A percentile compares a stretch with the other conserved stretches of the same genome.
Conservation (phyloP, 1,140 invertebrate genomes). For the Papilio helenus region DNA sequence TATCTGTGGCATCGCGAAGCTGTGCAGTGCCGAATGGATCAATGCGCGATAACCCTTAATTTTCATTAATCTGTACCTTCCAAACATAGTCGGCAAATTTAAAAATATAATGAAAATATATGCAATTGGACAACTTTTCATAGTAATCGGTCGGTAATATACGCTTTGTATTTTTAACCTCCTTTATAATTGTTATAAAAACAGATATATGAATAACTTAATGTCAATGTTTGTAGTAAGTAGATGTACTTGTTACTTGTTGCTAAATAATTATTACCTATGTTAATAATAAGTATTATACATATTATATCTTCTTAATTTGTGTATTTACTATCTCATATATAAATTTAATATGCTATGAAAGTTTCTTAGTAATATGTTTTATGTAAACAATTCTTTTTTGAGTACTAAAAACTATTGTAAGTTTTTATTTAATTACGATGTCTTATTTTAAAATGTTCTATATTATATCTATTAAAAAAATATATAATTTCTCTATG, state of each 20-base stretch:
- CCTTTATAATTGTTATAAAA: background rate
- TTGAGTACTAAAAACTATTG: background rate
- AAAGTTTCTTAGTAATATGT: background rate
- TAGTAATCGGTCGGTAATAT: no score
- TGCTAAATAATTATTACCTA: conserved; percentile 29
- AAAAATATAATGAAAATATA: no score
- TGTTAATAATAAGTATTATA: conserved; percentile 28
- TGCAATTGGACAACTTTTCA: no score
- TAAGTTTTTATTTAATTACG: background rate
- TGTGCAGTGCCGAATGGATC: no score
- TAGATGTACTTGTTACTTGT: conserved; percentile 13
- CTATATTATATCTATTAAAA: background rate
- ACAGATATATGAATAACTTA: background rate
- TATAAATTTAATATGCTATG: background rate
- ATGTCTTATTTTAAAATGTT: background rate
- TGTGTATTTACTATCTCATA: background rate
- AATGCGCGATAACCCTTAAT: no score
- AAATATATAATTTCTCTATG: background rate
- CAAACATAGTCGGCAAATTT: no score
- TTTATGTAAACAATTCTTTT: background rate
- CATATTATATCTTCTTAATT: background rate
- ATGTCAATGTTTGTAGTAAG: conserved; percentile 7
- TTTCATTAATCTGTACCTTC: no score
- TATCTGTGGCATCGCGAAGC: no score
- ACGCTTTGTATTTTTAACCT: no score